Evolutionary conservation across 2,113 vertebrate species (phyloP).

Genomic region (Hydropotes inermis): DNA sequence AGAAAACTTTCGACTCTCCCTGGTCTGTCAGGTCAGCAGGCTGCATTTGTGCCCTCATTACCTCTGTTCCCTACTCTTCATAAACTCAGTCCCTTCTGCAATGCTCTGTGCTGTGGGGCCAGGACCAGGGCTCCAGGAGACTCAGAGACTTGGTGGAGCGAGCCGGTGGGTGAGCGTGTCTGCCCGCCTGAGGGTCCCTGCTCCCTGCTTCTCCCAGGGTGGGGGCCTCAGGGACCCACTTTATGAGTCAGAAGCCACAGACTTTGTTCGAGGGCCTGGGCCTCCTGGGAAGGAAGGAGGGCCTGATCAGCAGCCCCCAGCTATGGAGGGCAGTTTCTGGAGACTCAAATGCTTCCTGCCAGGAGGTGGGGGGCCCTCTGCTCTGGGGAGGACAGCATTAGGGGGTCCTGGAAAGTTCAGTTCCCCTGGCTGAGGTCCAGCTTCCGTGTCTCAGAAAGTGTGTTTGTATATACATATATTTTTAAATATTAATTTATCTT

Average conservation of each 20-base stretch:
- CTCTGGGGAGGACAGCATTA: not conserved
- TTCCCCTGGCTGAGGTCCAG: not conserved
- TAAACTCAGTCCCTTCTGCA: not conserved
- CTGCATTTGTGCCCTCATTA: not conserved
- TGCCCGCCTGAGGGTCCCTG: not conserved
- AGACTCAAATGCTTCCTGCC: not conserved
- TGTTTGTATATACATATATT: not conserved
- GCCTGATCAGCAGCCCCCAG: not conserved
- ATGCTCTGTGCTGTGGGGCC: not conserved
- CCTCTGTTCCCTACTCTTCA: not conserved
- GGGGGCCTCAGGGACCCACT: not conserved
- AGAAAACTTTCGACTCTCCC: not conserved
- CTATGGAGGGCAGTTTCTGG: not conserved
- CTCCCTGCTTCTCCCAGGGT: too few species aligned
- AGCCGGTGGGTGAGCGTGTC: too few species aligned
- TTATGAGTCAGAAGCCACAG: not conserved
- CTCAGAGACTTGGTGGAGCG: not conserved
- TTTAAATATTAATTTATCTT: not conserved
- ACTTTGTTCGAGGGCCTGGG: not conserved
- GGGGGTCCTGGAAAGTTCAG: not conserved
- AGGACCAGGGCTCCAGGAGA: not conserved
- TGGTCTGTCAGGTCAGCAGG: not conserved
- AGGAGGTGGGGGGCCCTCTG: not conserved
- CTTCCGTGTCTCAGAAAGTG: not conserved
- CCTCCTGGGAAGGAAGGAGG: not conserved